Percentiles rank a stretch among this genome's conserved stretches.
phyloP scores from a whole-genome alignment of 2,888 invertebrate species.

The Mesorhabditis belari region DNA sequence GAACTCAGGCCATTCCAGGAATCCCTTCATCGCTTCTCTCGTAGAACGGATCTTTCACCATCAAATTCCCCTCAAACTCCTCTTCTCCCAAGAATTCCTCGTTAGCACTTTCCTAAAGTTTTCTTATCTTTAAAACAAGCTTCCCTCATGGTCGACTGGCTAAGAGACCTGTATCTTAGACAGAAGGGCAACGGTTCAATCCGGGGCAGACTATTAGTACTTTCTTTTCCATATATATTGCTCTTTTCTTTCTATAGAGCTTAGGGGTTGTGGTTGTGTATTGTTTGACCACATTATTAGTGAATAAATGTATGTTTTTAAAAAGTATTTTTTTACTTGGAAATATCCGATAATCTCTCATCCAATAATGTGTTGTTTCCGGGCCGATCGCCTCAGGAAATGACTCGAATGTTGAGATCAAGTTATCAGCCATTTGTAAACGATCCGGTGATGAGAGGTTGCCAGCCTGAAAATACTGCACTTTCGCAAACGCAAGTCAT shows the following conservation, averaged over 20 bases:
- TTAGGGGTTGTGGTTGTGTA: no score
- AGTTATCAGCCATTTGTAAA: constrained; percentile 15
- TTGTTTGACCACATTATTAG: not conserved
- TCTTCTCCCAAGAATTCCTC: constrained; percentile 12
- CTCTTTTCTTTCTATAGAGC: no score
- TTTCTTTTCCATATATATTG: no score
- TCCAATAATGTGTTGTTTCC: constrained; percentile 44
- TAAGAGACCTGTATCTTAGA: no score
- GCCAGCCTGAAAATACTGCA: constrained; percentile 35
- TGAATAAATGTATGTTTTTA: not conserved
- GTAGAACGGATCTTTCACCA: constrained; percentile 13
- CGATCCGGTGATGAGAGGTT: constrained; percentile 29
- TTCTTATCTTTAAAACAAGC: constrained; percentile 12
- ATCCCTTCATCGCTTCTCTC: constrained; percentile 28
- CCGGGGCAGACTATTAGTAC: no score
- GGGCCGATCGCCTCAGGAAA: constrained; percentile 39
- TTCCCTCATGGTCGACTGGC: no score
- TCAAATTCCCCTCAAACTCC: constrained; percentile 6
- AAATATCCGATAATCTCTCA: constrained; percentile 19
- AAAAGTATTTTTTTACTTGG: not conserved
- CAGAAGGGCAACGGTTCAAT: no score
- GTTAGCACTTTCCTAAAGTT: not conserved
- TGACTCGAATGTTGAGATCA: constrained; percentile 38
- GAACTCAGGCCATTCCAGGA: constrained; percentile 48
- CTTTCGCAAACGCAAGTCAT: not conserved